Evolutionary conservation across 2,888 invertebrate genomes (phyloP).

Genomic region (Phlogophora meticulosa): DNA sequence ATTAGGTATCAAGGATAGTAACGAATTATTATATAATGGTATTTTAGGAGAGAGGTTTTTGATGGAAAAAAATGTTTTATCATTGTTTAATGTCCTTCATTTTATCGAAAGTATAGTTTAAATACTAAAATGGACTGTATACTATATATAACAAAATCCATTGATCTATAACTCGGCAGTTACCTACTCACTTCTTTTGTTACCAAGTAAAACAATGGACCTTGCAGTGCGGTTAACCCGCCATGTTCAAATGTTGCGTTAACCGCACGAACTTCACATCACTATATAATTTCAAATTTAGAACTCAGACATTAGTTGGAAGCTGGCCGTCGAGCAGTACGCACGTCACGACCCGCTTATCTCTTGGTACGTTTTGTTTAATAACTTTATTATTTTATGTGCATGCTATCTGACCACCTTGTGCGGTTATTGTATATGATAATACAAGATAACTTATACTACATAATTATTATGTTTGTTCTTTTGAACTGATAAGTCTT

Average conservation of each 20-base stretch:
- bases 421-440: constrained; percentile 31
- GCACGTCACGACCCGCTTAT: constrained; percentile 41
- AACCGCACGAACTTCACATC: constrained; percentile 28
- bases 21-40: too few species aligned
- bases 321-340: constrained; percentile 14
- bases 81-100: too few species aligned
- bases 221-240: constrained; percentile 28
- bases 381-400: constrained; percentile 42
- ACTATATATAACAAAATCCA: too few species aligned
- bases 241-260: background rate
- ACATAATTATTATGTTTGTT: constrained; percentile 7
- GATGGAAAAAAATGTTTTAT: too few species aligned
- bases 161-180: too few species aligned
- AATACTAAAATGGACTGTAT: background rate
- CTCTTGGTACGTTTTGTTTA: constrained; percentile 49
- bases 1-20: too few species aligned
- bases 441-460: constrained; percentile 36
- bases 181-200: background rate
- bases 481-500: constrained; percentile 35
- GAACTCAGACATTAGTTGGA: constrained; percentile 61
- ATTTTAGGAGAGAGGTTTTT: too few species aligned
- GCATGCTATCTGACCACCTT: constrained; percentile 29
- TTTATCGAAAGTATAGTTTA: background rate
- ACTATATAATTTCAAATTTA: constrained; percentile 24
- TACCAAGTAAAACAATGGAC: constrained; percentile 26